phyloP scores from a whole-genome alignment of 2,797 vertebrate genomes.

The Labeo calbasu region DNA sequence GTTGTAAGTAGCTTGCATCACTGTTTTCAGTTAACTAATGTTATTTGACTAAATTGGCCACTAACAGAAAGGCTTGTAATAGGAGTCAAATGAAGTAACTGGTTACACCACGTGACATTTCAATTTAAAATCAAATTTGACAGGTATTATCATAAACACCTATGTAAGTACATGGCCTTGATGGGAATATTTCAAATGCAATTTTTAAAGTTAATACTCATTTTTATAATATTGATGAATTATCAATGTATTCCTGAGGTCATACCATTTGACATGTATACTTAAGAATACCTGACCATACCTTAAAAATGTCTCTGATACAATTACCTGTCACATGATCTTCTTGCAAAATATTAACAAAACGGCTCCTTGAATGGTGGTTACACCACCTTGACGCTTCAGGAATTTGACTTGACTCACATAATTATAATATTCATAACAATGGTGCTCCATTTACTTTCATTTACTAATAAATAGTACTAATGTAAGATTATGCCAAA shows the following conservation, averaged over 20 bases:
- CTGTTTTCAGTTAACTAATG: background rate
- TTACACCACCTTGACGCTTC: no score
- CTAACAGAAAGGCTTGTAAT: background rate
- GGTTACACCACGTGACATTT: background rate
- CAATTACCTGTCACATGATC: no score
- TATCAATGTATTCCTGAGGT: background rate
- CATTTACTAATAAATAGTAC: background rate
- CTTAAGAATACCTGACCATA: background rate
- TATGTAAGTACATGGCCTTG: background rate
- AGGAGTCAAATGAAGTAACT: background rate
- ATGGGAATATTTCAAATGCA: background rate
- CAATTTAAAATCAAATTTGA: background rate
- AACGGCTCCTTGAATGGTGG: no score
- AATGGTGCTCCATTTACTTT: slow-evolving; percentile 3
- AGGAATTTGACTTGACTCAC: no score
- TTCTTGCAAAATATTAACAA: no score
- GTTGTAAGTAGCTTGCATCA: background rate
- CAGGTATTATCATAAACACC: background rate
- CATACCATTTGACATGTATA: background rate
- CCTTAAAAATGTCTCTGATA: background rate
- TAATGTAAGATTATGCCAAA: background rate
- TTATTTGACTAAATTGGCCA: background rate
- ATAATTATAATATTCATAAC: background rate
- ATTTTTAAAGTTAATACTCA: background rate
- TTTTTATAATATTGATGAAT: background rate